Base-by-base conservation (phyloP, 2,888 invertebrate genomes). In the Diarsia rubi region DNA sequence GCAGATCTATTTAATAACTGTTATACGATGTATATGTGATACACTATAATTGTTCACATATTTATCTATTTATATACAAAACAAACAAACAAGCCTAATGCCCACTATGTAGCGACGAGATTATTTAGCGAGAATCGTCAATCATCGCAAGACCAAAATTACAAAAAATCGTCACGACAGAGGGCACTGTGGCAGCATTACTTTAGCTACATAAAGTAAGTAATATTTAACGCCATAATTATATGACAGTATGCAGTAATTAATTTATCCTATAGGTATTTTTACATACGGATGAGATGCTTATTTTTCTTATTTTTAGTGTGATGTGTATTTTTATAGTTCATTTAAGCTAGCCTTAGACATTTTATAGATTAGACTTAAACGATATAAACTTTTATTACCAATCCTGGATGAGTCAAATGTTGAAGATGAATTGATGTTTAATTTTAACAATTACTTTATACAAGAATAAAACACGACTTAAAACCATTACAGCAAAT, bases 51-150 rank as follows among this genome's bases (percentile, higher is more conserved):
- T 70, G 65, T 65, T 67, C 70, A 71, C n/a, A 54, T 69, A 49
- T 60, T 81, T 84, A 77, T 1, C 66, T 84, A 72, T 54, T 0
- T 37, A 37, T 59, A 75, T 69, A 84, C 59, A 84, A 81, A 72
- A 74, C 14, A 16, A n/a, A n/a, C n/a, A n/a, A n/a, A n/a, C n/a
- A n/a, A n/a, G 47, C 19, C 21, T 1, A 70, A 21, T 24, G 5
- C 12, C 31, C 45, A 45, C 14, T 31, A 11, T 37, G 3, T 54
- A 19, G 37, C n/a, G 19, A n/a, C 16, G 2, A 66, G 27, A 47
- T 27, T 1, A 70, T 16, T 14, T 37, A 27, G 44, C 37, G n/a
- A 16, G 1, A n/a, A 21, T n/a, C 2, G 0, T 14, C 37, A 47
- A 12, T 12, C 21, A 52, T 19, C 3, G 0, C 6, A 11, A 31